A percentile compares a stretch with the other conserved stretches of the same genome.
Evolutionary conservation across 1,140 invertebrate genomes (phyloP).

Genomic region (Microplitis mediator): DNA sequence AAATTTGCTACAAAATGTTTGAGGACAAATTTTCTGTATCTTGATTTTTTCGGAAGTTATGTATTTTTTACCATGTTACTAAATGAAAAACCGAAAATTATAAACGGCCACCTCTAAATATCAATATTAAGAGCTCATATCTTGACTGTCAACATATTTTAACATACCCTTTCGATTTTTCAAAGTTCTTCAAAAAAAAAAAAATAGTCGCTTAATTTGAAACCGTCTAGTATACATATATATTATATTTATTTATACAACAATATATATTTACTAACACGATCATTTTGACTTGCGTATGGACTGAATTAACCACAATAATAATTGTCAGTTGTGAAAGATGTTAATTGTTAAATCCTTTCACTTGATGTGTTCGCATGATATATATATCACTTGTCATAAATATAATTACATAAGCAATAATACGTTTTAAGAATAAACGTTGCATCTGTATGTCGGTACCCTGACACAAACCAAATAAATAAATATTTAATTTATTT

Average conservation of each 20-base stretch:
- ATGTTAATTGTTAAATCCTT: slow-evolving; percentile 1
- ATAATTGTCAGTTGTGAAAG: neutral
- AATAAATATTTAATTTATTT: neutral
- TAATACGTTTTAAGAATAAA: neutral
- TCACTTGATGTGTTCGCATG: neutral
- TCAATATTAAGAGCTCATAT: no score
- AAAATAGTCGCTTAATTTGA: no score
- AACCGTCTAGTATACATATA: slow-evolving; percentile 14
- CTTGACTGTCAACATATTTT: no score
- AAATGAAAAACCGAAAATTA: no score
- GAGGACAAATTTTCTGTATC: no score
- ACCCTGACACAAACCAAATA: neutral
- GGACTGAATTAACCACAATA: neutral
- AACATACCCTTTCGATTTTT: no score
- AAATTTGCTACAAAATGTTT: no score
- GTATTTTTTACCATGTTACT: no score
- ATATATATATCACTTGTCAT: neutral
- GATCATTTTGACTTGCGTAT: neutral
- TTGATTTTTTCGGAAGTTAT: no score
- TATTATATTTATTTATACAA: no score
- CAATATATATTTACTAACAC: neutral
- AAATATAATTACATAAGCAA: neutral
- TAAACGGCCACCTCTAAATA: no score
- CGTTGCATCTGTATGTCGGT: slow-evolving; percentile 13
- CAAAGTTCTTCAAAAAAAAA: no score